Evolutionary conservation across 2,888 invertebrate genomes (phyloP), one percentile per base, ranked within the genome.

Genomic region (Drosophila longiperda): DNA sequence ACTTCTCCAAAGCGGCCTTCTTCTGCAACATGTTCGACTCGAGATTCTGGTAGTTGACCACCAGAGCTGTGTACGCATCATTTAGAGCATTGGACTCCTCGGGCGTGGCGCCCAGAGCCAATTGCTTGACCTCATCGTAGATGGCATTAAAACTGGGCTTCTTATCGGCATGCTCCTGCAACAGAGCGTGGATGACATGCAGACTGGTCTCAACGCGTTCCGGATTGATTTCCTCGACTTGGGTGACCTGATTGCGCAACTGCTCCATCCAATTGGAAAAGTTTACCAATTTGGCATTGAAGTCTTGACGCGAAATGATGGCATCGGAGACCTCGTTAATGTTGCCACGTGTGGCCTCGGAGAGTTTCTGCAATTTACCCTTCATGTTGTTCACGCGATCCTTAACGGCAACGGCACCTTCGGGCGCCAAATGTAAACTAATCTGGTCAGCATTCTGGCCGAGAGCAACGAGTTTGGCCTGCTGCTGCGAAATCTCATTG

Each of bases 161-260:
- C 87, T 97, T 97, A 52, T 97, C 97, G 2, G 96, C 96, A 91
- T 97, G 97, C 89, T 98, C 98, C 92, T 97, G 97, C 63, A 97
- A 94, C 32, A 98, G 93, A 0, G 95, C 95, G 91, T 98, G 97
- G 80, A 97, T 95, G 0, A 96, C 95, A 89, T 97, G 96, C 15
- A 98, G 93, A 40, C 96, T 95, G 0, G 95, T 94, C 85, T 97
- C 97, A 0, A 98, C 96, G 91, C 96, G 96, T 87, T 97, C 97
- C 0, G 96, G 95, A 78, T 95, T 95, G 1, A 98, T 95, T 91
- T 97, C 97, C 90, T 97, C 97, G 63, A 97, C 96, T 85, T 96
- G 96, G 53, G 95, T 95, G 29, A 96, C 94, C 83, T 96, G 96
- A 38, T 95, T 94, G 77, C 95, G 95, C 66, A 97, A 94, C 60